A percentile compares a stretch with the other conserved stretches of the same genome.
These are phyloP conservation scores for Lasius platythorax DNA, from an alignment of 2,888 invertebrate species.

Conservation along the genomic window DNA sequence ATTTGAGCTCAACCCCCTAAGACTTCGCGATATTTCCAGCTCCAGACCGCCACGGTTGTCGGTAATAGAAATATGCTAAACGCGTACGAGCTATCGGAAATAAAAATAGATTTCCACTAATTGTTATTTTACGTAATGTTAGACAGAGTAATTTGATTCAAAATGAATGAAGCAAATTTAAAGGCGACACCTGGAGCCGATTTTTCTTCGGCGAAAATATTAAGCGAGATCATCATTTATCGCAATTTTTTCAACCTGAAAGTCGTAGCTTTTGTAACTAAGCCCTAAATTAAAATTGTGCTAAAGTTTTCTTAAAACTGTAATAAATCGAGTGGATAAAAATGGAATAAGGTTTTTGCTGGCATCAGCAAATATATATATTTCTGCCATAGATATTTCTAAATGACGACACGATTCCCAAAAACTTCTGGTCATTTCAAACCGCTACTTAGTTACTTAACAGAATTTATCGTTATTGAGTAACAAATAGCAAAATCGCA, in stretches of 20 bases:
- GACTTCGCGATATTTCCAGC: conserved; percentile 57
- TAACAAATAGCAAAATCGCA: background rate
- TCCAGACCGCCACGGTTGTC: background rate
- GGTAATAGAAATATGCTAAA: conserved; percentile 15
- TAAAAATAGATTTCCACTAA: conserved; percentile 3
- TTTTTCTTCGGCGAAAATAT: background rate
- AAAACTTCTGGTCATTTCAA: background rate
- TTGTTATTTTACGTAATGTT: background rate
- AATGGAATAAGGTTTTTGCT: background rate
- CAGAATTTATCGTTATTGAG: background rate
- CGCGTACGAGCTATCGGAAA: background rate
- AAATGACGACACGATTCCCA: background rate
- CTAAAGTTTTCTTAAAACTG: background rate
- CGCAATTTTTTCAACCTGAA: background rate
- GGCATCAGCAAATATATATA: background rate
- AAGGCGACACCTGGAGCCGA: background rate
- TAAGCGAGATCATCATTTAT: conserved; percentile 4
- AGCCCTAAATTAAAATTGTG: background rate
- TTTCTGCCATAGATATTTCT: background rate
- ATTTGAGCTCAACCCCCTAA: conserved; percentile 7
- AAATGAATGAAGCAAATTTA: background rate
- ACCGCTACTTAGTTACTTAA: background rate
- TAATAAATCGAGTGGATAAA: conserved; percentile 4
- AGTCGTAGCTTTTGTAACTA: background rate
- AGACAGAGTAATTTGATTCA: background rate